A percentile compares a stretch with the other conserved stretches of the same genome.
These are phyloP conservation scores for Drosophila ficusphila DNA, from an alignment of 1,140 invertebrate species.

Conservation along the genomic window DNA sequence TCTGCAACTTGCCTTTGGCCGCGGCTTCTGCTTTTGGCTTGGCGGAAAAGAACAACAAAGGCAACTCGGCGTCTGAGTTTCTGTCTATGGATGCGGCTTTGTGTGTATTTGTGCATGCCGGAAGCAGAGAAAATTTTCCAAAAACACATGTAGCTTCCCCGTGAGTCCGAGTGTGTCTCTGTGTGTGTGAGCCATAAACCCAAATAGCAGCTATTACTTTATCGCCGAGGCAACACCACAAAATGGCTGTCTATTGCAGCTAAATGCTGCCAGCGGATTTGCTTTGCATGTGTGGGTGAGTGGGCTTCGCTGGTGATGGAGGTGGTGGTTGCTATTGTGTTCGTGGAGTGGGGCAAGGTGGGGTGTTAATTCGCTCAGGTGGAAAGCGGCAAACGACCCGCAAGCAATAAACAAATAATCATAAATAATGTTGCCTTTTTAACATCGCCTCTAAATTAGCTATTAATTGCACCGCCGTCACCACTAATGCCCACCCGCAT, in stretches of 20 bases:
- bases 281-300: conserved; percentile 29
- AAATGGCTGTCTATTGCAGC: conserved; percentile 74
- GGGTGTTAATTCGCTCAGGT: conserved; percentile 65
- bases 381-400: conserved; percentile 39
- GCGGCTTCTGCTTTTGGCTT: conserved; percentile 36
- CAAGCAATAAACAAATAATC: conserved; percentile 80
- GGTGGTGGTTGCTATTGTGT: neutral
- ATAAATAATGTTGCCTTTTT: conserved; percentile 78
- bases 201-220: conserved; percentile 79
- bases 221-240: conserved; percentile 71
- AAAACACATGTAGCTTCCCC: conserved; percentile 49
- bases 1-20: conserved; percentile 21
- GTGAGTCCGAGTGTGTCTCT: conserved; percentile 9
- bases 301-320: neutral
- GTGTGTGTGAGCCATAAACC: conserved; percentile 58
- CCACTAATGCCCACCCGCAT: conserved; percentile 25
- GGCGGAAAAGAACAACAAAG: conserved; percentile 50
- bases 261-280: conserved; percentile 76
- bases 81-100: no score
- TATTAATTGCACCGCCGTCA: conserved; percentile 60
- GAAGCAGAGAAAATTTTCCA: conserved; percentile 54
- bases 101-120: conserved; percentile 47
- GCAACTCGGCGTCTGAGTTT: conserved; percentile 1
- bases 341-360: no score
- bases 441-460: conserved; percentile 74